phyloP scores from a whole-genome alignment of 2,888 invertebrate species.

The Tinea trinotella region DNA sequence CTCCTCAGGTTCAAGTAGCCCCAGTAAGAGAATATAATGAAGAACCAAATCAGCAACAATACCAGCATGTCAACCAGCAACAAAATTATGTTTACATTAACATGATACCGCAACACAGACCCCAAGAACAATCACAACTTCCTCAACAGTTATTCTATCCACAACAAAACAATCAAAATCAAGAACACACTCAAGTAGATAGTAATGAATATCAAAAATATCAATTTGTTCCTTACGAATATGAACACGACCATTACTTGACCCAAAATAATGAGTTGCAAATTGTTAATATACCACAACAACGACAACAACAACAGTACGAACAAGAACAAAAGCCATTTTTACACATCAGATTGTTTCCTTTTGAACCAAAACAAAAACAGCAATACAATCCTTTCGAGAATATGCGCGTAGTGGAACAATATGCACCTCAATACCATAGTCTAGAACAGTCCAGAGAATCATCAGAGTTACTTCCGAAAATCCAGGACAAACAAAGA shows the following conservation, averaged over 20 bases:
- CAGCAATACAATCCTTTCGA: not conserved
- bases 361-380: not conserved
- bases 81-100: not conserved
- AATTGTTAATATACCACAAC: not conserved
- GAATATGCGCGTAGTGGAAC: not conserved
- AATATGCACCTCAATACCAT: conserved; percentile 11
- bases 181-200: not conserved
- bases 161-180: conserved; percentile 2
- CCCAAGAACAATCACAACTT: conserved; percentile 7
- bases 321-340: conserved; percentile 17
- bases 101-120: not conserved
- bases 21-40: conserved; percentile 1
- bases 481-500: not conserved
- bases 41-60: not conserved
- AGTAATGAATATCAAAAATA: not conserved
- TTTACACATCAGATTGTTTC: not conserved
- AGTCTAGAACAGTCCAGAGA: not conserved
- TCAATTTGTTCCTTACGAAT: conserved; percentile 19
- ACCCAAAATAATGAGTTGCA: not conserved
- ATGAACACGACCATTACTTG: not conserved
- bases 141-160: conserved; percentile 17
- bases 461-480: not conserved
- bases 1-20: conserved; percentile 6
- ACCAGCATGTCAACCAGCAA: not conserved
- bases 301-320: not conserved